Conservation (phyloP, 2,888 invertebrate species). For the Chaetogeoica ovagalla region DNA sequence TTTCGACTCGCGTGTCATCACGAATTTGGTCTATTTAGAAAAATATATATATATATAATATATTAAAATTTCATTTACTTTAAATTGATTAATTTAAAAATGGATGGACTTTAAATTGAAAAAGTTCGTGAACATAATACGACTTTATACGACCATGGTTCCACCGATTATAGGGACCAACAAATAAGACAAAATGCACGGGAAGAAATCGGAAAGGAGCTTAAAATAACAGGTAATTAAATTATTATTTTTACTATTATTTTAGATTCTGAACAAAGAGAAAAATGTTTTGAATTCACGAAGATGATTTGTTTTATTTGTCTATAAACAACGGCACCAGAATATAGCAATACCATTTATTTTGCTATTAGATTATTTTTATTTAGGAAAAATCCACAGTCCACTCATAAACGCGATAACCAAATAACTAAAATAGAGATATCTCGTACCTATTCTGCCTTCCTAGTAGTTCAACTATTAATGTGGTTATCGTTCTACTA, state of each 20-base stretch:
- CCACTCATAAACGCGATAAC: constrained; percentile 30
- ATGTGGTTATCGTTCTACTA: constrained; percentile 6
- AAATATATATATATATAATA: neutral
- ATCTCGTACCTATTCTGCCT: constrained; percentile 10
- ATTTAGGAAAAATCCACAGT: constrained; percentile 32
- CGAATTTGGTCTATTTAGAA: no score
- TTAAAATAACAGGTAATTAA: constrained; percentile 34
- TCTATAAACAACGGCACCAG: no score
- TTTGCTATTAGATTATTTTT: constrained; percentile 17
- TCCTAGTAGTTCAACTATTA: neutral
- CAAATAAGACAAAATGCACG: constrained; percentile 22
- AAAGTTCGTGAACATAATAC: constrained; percentile 31
- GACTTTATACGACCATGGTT: constrained; percentile 20
- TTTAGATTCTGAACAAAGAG: constrained; percentile 31
- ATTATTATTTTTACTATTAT: constrained; percentile 34
- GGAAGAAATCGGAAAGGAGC: constrained; percentile 37
- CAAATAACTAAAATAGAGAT: constrained; percentile 24
- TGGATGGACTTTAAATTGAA: constrained; percentile 39
- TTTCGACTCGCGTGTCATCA: constrained; percentile 24
- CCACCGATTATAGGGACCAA: neutral
- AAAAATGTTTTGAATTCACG: constrained; percentile 19
- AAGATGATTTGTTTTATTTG: constrained; percentile 29
- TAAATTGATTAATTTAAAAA: constrained; percentile 13
- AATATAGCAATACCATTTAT: constrained; percentile 27
- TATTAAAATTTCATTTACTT: constrained; percentile 20